Evolutionary conservation across 23 tunicate genomes (phyloP), one percentile per base, ranked within the genome.

Genomic region (Diplosoma virens): DNA sequence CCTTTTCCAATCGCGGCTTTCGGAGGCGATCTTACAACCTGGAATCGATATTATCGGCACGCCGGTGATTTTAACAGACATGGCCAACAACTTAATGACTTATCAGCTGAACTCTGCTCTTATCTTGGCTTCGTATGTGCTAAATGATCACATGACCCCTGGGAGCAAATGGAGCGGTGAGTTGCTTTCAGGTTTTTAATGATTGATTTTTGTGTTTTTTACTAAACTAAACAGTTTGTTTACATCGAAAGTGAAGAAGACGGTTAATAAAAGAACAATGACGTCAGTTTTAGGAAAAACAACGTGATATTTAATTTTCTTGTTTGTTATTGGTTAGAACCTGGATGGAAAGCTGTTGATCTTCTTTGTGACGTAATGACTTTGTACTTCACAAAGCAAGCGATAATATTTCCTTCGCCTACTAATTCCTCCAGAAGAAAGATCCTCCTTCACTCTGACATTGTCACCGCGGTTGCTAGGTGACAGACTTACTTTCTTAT

Each of bases 331-430:
- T 69, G 41, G 55, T 1, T 64, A 89, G 96, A 67, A 9, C 58
- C 65, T n/a, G 71, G 72, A 7, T 89, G 88, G 88, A 32, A 25
- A 21, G 79, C 87, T 0, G 87, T 85, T 5, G 97, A 92, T 52
- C 52, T 92, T 33, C 63, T 92, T 0, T 84, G 79, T 23, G 7
- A 66, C 17, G 67, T 70, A 18, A 92, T 92, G 97, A 25, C 37
- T 32, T 66, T 67, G 32, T 92, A 92, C 54, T 92, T 85, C 68
- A 35, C 46, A 1, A 73, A 84, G 69, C 1, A 54, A 16, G 14
- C 69, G 1, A 54, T 84, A 18, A 24, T 37, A 32, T 77, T 84
- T 79, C 6, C 26, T 32, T 41, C 73, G 33, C 55, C 41, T 1
- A 9, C 9, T 29, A 35, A 32, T 3, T 28, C 26, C 25, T 41